Conservation (phyloP, 2,113 vertebrate genomes). For the Tachysurus vachellii region DNA sequence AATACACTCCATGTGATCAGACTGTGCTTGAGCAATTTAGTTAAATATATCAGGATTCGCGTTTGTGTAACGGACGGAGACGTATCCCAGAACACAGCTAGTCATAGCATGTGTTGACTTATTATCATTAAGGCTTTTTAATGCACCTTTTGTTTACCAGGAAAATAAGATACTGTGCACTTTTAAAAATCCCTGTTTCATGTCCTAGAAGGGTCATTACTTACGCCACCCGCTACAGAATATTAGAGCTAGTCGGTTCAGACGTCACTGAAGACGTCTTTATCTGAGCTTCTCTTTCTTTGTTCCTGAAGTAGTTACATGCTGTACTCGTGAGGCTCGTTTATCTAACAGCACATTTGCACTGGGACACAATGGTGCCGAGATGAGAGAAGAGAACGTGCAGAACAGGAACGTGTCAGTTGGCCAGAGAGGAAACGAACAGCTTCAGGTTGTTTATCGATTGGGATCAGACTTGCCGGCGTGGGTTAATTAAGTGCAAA, state of each 20-base stretch:
- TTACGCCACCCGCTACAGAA: not conserved
- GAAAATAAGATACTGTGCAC: not conserved
- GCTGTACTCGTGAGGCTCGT: slow-evolving; percentile 41
- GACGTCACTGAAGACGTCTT: not conserved
- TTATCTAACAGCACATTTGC: slow-evolving; percentile 54
- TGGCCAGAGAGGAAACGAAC: slow-evolving; percentile 5
- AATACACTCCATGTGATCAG: no score
- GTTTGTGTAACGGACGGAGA: not conserved
- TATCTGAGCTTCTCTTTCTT: not conserved
- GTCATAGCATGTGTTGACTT: not conserved
- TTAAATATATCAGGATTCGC: no score
- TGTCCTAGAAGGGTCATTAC: not conserved
- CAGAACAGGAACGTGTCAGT: slow-evolving; percentile 5
- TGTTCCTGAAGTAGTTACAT: slow-evolving; percentile 36
- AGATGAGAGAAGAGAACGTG: not conserved
- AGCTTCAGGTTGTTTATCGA: slow-evolving; percentile 20
- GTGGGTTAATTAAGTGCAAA: not conserved
- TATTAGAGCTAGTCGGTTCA: not conserved
- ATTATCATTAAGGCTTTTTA: not conserved
- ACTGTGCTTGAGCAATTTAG: no score
- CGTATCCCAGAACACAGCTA: not conserved
- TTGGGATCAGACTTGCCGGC: not conserved
- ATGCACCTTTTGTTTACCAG: not conserved
- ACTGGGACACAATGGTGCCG: slow-evolving; percentile 52
- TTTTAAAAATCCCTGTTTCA: not conserved